Percentiles rank a stretch among this genome's conserved stretches.
These are phyloP conservation scores for Anseranas semipalmata DNA, from an alignment of 2,113 vertebrate genomes.

Conservation along the genomic window DNA sequence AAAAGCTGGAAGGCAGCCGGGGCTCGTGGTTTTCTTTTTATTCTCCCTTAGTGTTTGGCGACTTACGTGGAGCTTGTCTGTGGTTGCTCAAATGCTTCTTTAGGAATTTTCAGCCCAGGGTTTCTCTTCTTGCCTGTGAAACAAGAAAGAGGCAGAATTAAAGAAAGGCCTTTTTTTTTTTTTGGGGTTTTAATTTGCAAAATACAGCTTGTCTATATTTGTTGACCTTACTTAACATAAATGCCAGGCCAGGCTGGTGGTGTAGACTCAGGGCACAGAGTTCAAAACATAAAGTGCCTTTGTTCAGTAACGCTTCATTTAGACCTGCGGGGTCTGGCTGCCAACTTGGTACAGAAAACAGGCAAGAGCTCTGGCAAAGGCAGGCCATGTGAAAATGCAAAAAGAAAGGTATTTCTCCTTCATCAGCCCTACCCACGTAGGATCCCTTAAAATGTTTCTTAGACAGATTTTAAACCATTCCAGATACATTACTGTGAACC, in stretches of 20 bases:
- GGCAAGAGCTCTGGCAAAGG: slow-evolving; percentile 10
- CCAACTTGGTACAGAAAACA: background rate
- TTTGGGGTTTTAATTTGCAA: background rate
- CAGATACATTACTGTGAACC: background rate
- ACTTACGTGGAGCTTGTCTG: slow-evolving; percentile 89
- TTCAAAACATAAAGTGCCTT: slow-evolving; percentile 60
- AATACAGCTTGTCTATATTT: background rate
- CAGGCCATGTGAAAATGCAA: background rate
- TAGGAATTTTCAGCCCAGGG: slow-evolving; percentile 88
- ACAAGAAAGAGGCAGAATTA: slow-evolving; percentile 39
- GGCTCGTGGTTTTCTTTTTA: background rate
- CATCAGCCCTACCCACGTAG: background rate
- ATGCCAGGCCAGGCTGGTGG: background rate
- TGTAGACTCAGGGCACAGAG: slow-evolving; percentile 24
- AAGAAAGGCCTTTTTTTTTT: background rate
- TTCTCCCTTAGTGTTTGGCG: background rate
- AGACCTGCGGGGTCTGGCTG: background rate
- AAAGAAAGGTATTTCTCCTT: slow-evolving; percentile 34
- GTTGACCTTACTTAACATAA: slow-evolving; percentile 10
- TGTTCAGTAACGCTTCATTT: slow-evolving; percentile 17
- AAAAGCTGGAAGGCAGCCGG: background rate
- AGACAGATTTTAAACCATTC: background rate
- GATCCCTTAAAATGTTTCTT: background rate
- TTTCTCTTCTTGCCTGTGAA: slow-evolving; percentile 88
- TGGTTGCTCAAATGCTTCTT: slow-evolving; percentile 91